Base-by-base conservation (phyloP, 2,888 invertebrate genomes). In the Cremastinae sp. region DNA sequence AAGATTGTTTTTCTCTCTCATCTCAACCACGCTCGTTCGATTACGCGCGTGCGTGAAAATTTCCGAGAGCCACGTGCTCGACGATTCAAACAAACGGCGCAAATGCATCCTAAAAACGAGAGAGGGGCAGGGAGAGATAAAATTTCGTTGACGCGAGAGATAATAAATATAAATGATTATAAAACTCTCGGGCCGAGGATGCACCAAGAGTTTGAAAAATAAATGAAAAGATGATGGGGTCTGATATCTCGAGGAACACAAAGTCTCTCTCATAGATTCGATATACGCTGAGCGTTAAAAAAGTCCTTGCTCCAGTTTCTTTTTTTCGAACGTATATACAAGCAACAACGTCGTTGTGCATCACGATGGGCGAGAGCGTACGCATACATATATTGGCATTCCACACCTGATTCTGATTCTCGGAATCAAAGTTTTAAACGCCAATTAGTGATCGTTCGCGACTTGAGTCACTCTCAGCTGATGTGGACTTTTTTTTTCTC, bases 241-340 rank as follows among this genome's bases (percentile, higher is more conserved):
- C n/a, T n/a, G n/a, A n/a, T n/a, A n/a, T n/a, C n/a, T n/a, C n/a
- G n/a, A n/a, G n/a, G n/a, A n/a, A n/a, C n/a, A n/a, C n/a, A n/a
- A n/a, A n/a, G n/a, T n/a, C n/a, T n/a, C n/a, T n/a, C n/a, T n/a
- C n/a, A n/a, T n/a, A n/a, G n/a, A n/a, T n/a, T n/a, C n/a, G n/a
- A n/a, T n/a, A n/a, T n/a, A n/a, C n/a, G n/a, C n/a, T 3, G 28
- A 28, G 28, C 2, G 28, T 28, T 3, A 49, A 49, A 45, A 61
- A 61, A 28, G 69, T 69, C 76, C 76, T 76, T 64, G 76, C 73
- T 73, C 76, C 76, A 76, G 68, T 73, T 76, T 73, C 64, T 72
- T 73, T 64, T 58, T 69, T 69, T 64, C 39, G 2, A 2, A 76
- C 69, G n/a, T n/a, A n/a, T n/a, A n/a, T n/a, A n/a, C n/a, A n/a